Evolutionary conservation across 2,797 vertebrate species (phyloP).

Genomic region (Oryzias sinensis): DNA sequence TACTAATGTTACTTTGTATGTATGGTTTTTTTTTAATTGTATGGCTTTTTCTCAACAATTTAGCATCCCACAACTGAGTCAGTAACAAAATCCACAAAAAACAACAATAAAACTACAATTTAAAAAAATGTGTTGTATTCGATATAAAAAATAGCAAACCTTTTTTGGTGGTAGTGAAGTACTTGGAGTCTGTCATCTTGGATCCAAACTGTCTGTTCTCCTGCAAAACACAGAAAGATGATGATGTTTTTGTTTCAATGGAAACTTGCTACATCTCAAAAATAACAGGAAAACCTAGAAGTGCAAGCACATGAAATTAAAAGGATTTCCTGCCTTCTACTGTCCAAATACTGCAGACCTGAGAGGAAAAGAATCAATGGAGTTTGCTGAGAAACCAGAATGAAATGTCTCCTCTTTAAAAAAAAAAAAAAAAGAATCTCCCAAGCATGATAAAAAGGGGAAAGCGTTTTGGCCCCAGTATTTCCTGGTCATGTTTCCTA

Average conservation of each 20-base stretch:
- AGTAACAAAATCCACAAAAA: slow-evolving; percentile 5
- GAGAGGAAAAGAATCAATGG: slow-evolving; percentile 51
- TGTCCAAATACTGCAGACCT: slow-evolving; percentile 27
- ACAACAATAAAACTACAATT: background rate
- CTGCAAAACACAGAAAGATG: slow-evolving; percentile 61
- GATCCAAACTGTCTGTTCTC: slow-evolving; percentile 83
- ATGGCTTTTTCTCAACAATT: background rate
- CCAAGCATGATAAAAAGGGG: slow-evolving; percentile 5
- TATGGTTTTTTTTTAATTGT: too few species aligned
- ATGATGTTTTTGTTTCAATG: slow-evolving; percentile 26
- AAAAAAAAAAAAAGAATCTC: slow-evolving; percentile 8
- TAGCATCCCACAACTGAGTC: background rate
- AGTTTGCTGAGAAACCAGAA: slow-evolving; percentile 28
- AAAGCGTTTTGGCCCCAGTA: slow-evolving; percentile 9
- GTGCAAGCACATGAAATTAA: slow-evolving; percentile 63
- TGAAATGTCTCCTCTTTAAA: slow-evolving; percentile 21
- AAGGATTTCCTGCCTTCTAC: slow-evolving; percentile 64
- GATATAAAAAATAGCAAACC: slow-evolving; percentile 70
- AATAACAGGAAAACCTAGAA: slow-evolving; percentile 68
- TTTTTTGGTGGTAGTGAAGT: slow-evolving; percentile 99
- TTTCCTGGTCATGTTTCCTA: slow-evolving; percentile 45
- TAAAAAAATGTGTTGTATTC: background rate
- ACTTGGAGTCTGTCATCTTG: slow-evolving; percentile 98
- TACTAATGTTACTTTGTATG: too few species aligned
- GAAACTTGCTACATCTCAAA: slow-evolving; percentile 32